Conservation (phyloP, 2,113 vertebrate species). For the Chrysemys picta region DNA sequence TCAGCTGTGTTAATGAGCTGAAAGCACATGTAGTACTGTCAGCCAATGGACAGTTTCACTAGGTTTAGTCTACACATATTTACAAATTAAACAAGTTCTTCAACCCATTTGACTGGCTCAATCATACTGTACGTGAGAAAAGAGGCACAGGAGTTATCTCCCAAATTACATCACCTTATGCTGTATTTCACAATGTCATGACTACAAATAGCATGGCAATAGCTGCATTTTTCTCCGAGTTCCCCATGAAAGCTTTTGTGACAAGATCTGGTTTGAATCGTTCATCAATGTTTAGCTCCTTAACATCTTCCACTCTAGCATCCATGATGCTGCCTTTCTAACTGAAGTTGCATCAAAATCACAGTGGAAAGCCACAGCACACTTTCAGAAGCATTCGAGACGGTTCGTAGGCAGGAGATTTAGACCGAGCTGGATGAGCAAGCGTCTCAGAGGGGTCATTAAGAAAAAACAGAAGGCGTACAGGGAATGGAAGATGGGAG, state of each 20-base stretch:
- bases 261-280: constrained; percentile 1
- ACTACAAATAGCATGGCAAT: neutral
- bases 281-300: neutral
- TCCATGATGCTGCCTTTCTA: neutral
- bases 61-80: too few relatives aligned
- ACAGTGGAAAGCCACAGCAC: neutral
- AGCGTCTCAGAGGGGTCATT: too few relatives aligned
- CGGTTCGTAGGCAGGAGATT: too few relatives aligned
- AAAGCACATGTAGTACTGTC: neutral
- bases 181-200: accelerated
- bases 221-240: neutral
- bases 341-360: accelerated
- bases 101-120: neutral
- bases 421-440: too few relatives aligned
- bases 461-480: too few relatives aligned
- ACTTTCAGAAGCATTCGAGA: neutral
- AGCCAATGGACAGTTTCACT: neutral
- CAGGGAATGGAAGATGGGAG: too few relatives aligned
- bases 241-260: neutral
- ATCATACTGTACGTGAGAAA: accelerated
- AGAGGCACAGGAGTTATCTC: accelerated
- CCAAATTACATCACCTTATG: neutral
- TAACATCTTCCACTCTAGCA: neutral
- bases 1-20: neutral
- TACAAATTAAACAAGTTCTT: too few relatives aligned